Evolutionary conservation across 2,888 invertebrate species (phyloP), one percentile per base, ranked within the genome.

Genomic region (Lithophane socia): DNA sequence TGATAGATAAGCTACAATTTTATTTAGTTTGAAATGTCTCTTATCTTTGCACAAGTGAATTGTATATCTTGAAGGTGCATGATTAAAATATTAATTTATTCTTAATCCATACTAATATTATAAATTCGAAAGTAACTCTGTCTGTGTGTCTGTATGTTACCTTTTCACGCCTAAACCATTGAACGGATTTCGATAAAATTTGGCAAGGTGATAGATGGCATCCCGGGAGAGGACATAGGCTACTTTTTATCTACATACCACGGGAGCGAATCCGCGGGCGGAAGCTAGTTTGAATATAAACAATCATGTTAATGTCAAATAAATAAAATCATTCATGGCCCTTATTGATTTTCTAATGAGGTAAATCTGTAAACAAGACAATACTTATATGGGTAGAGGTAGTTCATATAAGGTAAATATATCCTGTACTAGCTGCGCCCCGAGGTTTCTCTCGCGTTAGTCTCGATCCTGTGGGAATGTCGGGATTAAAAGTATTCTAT

Each of bases 1-100:
- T 61, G 75, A 78, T 84, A 80, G 64, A 29, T 44, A 77, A 10
- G 21, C 54, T 29, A 69, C 12, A 49, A 21, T 49, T 63, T 69
- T 21, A 56, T 68, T 54, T 52, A 69, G 37, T 68, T 68, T 68
- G 37, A 42, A 18, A 66, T 47, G 21, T 54, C 3, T 58, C 68
- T 80, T 82, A 67, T 75, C 49, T 76, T 37, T 42, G 13, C 12
- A 3, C 49, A 8, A 12, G 8, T 52, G 61, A 56, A 42, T 63
- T 24, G 7, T 13, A 71, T 64, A 60, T 56, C 21, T 29, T 13
- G 8, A 56, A 44, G 60, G 29, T 67, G 58, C 13, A 54, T 37
- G 1, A 8, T 44, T 72, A 10, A 56, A 49, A 54, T 78, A 47
- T 69, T 60, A 0, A 67, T 67, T 67, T 24, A 73, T 82, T 79